Percentiles rank a stretch among this genome's conserved stretches.
Conservation (phyloP, 2,797 vertebrate genomes). For the Ataeniobius toweri region DNA sequence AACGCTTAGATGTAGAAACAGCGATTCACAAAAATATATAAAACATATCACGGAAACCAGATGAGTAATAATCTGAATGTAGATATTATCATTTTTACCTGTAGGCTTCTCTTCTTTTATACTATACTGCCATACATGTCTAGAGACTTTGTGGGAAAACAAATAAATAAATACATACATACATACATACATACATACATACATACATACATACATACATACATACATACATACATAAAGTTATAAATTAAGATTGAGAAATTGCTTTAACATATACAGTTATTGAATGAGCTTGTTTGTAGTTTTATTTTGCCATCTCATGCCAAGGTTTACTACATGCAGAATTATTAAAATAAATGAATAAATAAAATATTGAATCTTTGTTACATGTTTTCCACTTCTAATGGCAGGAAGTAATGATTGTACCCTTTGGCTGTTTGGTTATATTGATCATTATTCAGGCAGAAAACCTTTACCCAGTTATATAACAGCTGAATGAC, state of each 20-base stretch:
- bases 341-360: neutral
- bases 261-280: constrained; percentile 7
- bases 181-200: too few species aligned
- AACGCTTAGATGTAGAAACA: constrained; percentile 7
- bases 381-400: constrained; percentile 12
- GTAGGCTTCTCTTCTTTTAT: neutral
- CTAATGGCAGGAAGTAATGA: neutral
- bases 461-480: neutral
- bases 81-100: constrained; percentile 8
- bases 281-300: constrained; percentile 7
- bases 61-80: constrained; percentile 11
- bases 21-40: constrained; percentile 14
- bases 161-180: too few species aligned
- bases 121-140: constrained; percentile 11
- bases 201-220: too few species aligned
- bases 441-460: constrained; percentile 7
- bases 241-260: neutral
- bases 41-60: neutral
- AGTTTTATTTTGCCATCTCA: neutral
- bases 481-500: constrained; percentile 1
- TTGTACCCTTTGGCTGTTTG: constrained; percentile 13
- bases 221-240: too few species aligned
- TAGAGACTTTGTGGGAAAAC: constrained; percentile 7
- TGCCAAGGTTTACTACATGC: constrained; percentile 1
- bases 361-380: neutral